Base-by-base conservation (phyloP, 2,113 vertebrate genomes). In the Corydoras sp. region DNA sequence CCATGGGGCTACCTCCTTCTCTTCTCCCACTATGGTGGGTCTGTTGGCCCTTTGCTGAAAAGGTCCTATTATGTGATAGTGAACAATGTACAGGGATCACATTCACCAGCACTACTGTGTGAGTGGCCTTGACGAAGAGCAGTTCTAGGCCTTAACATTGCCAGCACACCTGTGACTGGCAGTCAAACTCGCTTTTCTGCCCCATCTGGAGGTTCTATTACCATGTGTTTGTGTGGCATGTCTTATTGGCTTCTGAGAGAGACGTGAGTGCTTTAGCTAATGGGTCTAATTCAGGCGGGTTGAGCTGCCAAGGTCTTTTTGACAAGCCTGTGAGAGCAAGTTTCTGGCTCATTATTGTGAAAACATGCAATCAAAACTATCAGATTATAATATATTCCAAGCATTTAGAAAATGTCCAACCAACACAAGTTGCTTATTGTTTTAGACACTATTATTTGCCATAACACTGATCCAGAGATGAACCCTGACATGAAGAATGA, bases 71-170 rank as follows among this genome's bases (percentile, higher is more conserved):
- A 90, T 91, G 76, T 79, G 72, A 71, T 70, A 58, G 74, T 64
- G 84, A 87, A 91, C 89, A 91, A 90, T 89, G 84, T 85, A 73
- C 76, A 73, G 80, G 86, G 88, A 91, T 91, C 89, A 84, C 87
- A 74, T 91, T 91, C 82, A 82, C 84, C 83, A 69, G 75, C 14
- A 15, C 79, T 88, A 86, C 86, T 84, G 72, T 84, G 85, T 84
- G 86, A 88, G 79, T 74, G 65, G 54, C 63, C 71, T 24, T 24
- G 63, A 77, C 69, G 76, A 82, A 79, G 81, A 82, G 77, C 77
- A 76, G 73, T 58, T 81, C 77, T 76, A 80, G 83, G 79, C 75
- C 76, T 81, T 76, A 76, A 80, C 69, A 66, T 72, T 85, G 80
- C 85, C 76, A 79, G 10, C 56, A 60, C 70, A 74, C 82, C 78